Conservation (phyloP, 2,797 vertebrate genomes). For the Sebastes iracundus region DNA sequence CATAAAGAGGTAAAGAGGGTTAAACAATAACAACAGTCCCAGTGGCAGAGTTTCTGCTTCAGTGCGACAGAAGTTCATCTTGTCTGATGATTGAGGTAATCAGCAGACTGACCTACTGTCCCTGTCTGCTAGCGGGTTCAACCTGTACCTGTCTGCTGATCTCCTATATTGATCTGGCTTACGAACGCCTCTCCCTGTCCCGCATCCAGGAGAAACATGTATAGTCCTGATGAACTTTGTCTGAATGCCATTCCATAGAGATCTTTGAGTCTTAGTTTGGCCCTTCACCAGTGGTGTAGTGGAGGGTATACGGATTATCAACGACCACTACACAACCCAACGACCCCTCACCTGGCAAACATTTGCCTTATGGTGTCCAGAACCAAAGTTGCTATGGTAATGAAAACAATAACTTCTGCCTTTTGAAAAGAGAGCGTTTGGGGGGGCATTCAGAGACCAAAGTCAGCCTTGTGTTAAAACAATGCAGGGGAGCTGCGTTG, state of each 20-base stretch:
- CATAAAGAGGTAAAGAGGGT: background rate
- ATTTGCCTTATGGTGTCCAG: background rate
- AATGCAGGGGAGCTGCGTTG: background rate
- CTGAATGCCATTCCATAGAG: background rate
- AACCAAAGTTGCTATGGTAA: background rate
- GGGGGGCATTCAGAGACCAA: background rate
- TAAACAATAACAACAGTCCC: background rate
- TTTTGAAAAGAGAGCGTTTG: background rate
- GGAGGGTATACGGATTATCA: too few relatives aligned
- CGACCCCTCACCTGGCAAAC: background rate
- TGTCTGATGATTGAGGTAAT: background rate
- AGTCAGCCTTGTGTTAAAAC: background rate
- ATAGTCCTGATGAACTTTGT: background rate
- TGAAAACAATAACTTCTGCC: background rate
- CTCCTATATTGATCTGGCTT: background rate
- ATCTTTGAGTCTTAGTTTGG: background rate
- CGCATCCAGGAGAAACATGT: background rate
- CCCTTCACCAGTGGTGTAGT: too few relatives aligned
- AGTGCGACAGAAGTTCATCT: background rate
- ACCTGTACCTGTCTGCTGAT: background rate
- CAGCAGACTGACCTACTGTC: slow-evolving; percentile 6
- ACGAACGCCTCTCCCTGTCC: background rate
- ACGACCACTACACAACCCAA: background rate
- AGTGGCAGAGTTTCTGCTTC: background rate
- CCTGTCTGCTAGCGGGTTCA: background rate